These are phyloP conservation scores for Laothoe populi DNA, from an alignment of 2,888 invertebrate species.

Conservation along the genomic window DNA sequence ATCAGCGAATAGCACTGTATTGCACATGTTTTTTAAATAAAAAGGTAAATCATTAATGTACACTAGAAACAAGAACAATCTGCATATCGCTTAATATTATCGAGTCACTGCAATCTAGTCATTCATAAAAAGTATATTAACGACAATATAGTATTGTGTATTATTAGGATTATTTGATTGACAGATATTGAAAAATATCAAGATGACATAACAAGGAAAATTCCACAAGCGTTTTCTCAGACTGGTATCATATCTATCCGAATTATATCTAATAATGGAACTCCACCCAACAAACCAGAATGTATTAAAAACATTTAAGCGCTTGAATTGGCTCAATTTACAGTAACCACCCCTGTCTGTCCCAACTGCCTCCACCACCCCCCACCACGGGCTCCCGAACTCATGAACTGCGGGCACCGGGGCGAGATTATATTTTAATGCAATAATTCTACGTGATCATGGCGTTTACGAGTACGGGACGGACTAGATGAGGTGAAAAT, in stretches of 20 bases:
- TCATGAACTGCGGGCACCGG: conserved; percentile 38
- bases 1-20: no score
- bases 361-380: conserved; percentile 8
- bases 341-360: background rate
- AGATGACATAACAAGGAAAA: no score
- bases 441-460: conserved; percentile 82
- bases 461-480: conserved; percentile 70
- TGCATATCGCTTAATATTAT: no score
- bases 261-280: background rate
- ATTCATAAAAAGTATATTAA: no score
- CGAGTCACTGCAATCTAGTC: no score
- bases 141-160: no score
- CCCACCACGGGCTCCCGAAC: conserved; percentile 27
- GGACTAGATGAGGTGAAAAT: conserved; percentile 18
- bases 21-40: no score
- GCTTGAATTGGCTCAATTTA: conserved; percentile 10
- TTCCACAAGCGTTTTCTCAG: background rate
- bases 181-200: no score
- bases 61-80: no score
- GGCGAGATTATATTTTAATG: conserved; percentile 79
- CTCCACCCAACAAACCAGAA: background rate
- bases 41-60: no score
- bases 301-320: conserved; percentile 12
- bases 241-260: background rate
- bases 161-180: no score